Evolutionary conservation across 2,113 vertebrate genomes (phyloP), one percentile per base, ranked within the genome.

Genomic region (Syngnathus floridae): DNA sequence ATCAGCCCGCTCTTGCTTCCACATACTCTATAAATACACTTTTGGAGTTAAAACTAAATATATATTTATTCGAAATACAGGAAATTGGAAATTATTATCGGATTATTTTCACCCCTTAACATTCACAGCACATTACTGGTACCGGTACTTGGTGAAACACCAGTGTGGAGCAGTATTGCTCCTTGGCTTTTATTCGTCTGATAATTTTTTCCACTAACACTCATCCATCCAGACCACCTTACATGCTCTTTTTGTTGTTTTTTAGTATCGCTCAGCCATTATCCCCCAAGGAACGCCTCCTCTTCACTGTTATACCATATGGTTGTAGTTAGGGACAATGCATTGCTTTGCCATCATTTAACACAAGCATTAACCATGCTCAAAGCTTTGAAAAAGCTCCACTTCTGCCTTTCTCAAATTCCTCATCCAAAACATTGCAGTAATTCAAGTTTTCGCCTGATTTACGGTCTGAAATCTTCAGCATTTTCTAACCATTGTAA

Each of bases 301-400:
- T 93, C 92, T 94, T 89, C 91, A 94, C 90, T 89, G 87, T 83
- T 89, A 88, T 91, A 90, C 92, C 95, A 96, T 97, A 94, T 99
- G 96, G 93, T 96, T 95, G 91, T 91, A 92, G 92, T 99, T 97
- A 98, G 93, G 91, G 89, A 90, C 91, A 92, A 94, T 95, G 94
- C 95, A 78, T 96, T 94, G 31, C 16, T 93, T 94, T 92, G 91
- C 92, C 92, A 92, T 95, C 93, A 91, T 96, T 95, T 92, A 94
- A 93, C 92, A 91, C 90, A 90, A 90, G 92, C 89, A 91, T 93
- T 93, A 84, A 77, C 92, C 90, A 88, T 91, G 92, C 93, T 93
- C 95, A 93, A 94, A 94, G 92, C 90, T 92, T 93, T 94, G 91
- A 91, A 92, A 92, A 92, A 92, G 93, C 89, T 91, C 90, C 88